phyloP scores from a whole-genome alignment of 1,140 invertebrate genomes.

The Neodiprion virginianus region DNA sequence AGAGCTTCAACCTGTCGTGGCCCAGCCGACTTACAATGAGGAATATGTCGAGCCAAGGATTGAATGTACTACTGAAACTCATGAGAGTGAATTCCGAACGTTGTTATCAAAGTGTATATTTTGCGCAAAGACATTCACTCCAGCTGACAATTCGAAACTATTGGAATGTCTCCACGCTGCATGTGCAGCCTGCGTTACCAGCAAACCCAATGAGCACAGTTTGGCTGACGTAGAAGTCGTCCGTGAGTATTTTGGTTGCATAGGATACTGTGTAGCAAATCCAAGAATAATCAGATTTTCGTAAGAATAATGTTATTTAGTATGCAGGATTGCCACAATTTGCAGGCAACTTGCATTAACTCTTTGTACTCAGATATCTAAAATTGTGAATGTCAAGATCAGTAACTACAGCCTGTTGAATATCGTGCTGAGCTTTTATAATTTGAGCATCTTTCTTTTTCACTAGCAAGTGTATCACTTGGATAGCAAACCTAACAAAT shows the following conservation, averaged over 20 bases:
- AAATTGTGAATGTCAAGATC: too few species aligned
- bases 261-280: too few species aligned
- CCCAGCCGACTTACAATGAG: slow-evolving; percentile 34
- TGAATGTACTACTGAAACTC: slow-evolving; percentile 63
- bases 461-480: too few species aligned
- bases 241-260: slow-evolving; percentile 32
- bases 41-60: slow-evolving; percentile 54
- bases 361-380: too few species aligned
- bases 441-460: too few species aligned
- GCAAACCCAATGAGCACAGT: slow-evolving; percentile 70
- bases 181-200: slow-evolving; percentile 77
- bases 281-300: too few species aligned
- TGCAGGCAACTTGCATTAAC: too few species aligned
- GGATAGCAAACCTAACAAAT: too few species aligned
- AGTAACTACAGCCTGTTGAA: too few species aligned
- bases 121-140: slow-evolving; percentile 69
- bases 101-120: slow-evolving; percentile 69
- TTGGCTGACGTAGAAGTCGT: slow-evolving; percentile 53
- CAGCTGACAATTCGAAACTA: slow-evolving; percentile 75
- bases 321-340: too few species aligned
- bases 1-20: slow-evolving; percentile 25
- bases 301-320: too few species aligned
- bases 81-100: slow-evolving; percentile 53
- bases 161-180: slow-evolving; percentile 87
- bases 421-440: too few species aligned